Evolutionary conservation across 2,113 vertebrate species (phyloP), one percentile per base, ranked within the genome.

Genomic region (Campylomormyrus numenius): DNA sequence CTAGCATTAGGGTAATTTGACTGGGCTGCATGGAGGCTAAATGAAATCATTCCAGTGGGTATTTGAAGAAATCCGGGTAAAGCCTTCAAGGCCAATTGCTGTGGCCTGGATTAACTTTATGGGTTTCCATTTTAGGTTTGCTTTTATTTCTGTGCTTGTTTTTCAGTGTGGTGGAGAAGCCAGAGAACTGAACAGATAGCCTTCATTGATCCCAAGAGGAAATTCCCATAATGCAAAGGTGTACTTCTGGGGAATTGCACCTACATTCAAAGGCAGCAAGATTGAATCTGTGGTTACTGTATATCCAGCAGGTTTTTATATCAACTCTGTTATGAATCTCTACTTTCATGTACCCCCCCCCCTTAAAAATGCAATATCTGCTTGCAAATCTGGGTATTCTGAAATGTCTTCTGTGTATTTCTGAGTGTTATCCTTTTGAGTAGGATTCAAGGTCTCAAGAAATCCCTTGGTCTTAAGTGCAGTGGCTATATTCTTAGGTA

Each of bases 21-120:
- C 88, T 56, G 42, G 42, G 56, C n/a, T 31, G 53, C 31, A 50
- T 62, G 42, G 53, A 70, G 70, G 53, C 42, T 62, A 88, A 90
- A 85, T 89, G 80, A 85, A 88, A 90, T 88, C 13, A 80, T 88
- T 56, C 39, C 42, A 56, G 85, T 90, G 35, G 42, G 88, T 77
- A 90, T 92, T 90, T 52, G 27, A 56, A 45, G 89, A 49, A 42
- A 52, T 9, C 50, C 85, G 83, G 85, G 10, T 86, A 19, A 53
- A 88, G 88, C 66, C 66, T 70, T 90, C 49, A 27, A 10, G 35
- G 85, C 24, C 42, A 58, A 42, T 48, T 62, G 52, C 52, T 39
- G n/a, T 90, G 90, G 42, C 74, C 56, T 27, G 74, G 27, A 24
- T 85, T 42, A 85, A 85, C 52, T 84, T 89, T 24, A 46, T 89